These are phyloP conservation scores for Orthonyx spaldingii DNA, from an alignment of 2,113 vertebrate genomes.

Conservation along the genomic window DNA sequence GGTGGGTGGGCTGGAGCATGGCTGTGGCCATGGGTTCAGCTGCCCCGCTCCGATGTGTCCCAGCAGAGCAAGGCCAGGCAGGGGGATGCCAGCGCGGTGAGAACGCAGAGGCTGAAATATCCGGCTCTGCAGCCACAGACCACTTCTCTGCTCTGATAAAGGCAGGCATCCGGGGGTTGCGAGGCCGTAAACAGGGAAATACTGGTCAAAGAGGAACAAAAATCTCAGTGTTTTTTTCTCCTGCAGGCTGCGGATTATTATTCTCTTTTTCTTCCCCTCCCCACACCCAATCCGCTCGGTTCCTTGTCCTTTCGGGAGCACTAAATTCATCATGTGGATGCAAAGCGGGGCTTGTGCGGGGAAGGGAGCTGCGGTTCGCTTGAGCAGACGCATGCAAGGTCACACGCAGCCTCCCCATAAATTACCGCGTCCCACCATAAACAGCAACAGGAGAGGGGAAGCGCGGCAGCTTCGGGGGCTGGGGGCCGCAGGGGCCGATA, in stretches of 20 bases:
- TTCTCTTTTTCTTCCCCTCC: neutral
- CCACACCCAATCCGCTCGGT: neutral
- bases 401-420: conserved; percentile 49
- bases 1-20: neutral
- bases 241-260: neutral
- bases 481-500: conserved; percentile 24
- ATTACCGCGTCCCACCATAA: neutral
- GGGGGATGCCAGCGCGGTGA: fast-evolving
- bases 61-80: neutral
- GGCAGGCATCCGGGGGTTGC: neutral
- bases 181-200: neutral
- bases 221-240: conserved; percentile 8
- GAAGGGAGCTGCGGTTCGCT: neutral
- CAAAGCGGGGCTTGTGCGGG: conserved; percentile 20
- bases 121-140: fast-evolving
- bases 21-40: neutral
- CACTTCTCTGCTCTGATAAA: neutral
- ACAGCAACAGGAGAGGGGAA: conserved; percentile 47
- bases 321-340: conserved; percentile 43
- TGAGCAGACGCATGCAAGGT: conserved; percentile 51
- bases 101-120: neutral
- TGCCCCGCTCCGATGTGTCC: neutral
- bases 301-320: conserved; percentile 34
- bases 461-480: neutral
- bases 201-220: conserved; percentile 3